These are phyloP conservation scores for Hirtodrosophila duncani DNA, from an alignment of 2,888 invertebrate species.

Conservation along the genomic window DNA sequence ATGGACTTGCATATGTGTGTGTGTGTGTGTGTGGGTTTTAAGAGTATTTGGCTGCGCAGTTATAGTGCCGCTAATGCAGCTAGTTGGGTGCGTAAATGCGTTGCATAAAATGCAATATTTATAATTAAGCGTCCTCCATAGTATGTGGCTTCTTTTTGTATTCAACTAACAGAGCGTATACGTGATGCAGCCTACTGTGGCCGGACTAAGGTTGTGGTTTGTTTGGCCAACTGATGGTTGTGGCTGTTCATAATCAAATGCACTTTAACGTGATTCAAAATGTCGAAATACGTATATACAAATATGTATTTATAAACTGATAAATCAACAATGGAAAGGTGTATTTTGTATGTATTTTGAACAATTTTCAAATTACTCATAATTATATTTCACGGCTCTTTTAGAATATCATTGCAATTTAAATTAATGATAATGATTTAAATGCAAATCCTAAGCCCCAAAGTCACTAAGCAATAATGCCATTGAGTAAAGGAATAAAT, in stretches of 20 bases:
- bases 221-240: conserved; percentile 1
- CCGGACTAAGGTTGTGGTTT: not conserved
- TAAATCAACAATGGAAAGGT: too few relatives aligned
- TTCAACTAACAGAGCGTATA: conserved; percentile 2
- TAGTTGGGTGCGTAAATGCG: conserved; percentile 29
- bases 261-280: conserved; percentile 21
- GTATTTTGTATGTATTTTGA: too few relatives aligned
- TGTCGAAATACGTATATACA: too few relatives aligned
- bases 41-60: conserved; percentile 20
- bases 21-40: conserved; percentile 1
- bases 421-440: too few relatives aligned
- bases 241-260: conserved; percentile 27
- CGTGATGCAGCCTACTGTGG: conserved; percentile 4
- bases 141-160: conserved; percentile 16
- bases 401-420: too few relatives aligned
- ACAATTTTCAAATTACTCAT: too few relatives aligned
- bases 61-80: conserved; percentile 40
- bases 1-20: conserved; percentile 7
- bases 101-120: conserved; percentile 53
- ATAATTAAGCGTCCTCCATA: conserved; percentile 46
- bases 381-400: too few relatives aligned
- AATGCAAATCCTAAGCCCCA: too few relatives aligned
- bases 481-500: too few relatives aligned
- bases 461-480: too few relatives aligned
- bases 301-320: too few relatives aligned